Conservation (phyloP, 2,113 vertebrate genomes). For the Todiramphus saurophagus region DNA sequence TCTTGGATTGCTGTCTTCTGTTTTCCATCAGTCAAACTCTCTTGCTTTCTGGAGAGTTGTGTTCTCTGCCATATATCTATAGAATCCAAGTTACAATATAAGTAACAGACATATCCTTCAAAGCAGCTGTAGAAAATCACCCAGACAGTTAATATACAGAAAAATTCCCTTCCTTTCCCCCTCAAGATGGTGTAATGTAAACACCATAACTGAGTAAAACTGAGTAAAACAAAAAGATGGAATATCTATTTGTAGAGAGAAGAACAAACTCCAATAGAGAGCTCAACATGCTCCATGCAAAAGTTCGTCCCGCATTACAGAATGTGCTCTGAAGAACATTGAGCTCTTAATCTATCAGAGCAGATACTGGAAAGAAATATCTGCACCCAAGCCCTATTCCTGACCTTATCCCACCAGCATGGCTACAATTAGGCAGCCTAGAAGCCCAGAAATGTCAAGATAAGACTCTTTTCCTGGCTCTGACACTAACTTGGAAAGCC, state of each 20-base stretch:
- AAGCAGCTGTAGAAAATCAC: conserved; percentile 66
- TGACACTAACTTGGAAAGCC: not conserved
- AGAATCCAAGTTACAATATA: conserved; percentile 50
- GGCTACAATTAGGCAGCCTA: not conserved
- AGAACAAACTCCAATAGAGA: not conserved
- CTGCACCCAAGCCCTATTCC: not conserved
- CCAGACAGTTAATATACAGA: conserved; percentile 54
- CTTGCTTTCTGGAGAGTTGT: conserved; percentile 46
- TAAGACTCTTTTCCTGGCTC: not conserved
- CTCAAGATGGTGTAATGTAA: conserved; percentile 51
- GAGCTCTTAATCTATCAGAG: not conserved
- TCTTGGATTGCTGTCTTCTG: conserved; percentile 41
- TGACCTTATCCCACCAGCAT: not conserved
- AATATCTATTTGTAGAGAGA: not conserved
- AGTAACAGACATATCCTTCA: conserved; percentile 54
- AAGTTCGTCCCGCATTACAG: not conserved
- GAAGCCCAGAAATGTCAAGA: not conserved
- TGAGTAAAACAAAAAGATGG: not conserved
- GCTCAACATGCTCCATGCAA: not conserved
- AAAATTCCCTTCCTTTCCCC: conserved; percentile 21
- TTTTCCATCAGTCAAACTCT: conserved; percentile 57
- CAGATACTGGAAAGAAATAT: not conserved
- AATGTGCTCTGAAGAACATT: not conserved
- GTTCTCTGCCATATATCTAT: conserved; percentile 30
- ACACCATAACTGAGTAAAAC: conserved; percentile 33